Percentiles rank a stretch among this genome's conserved stretches.
Conservation (phyloP, 2,797 vertebrate genomes). For the Hemitrygon akajei region DNA sequence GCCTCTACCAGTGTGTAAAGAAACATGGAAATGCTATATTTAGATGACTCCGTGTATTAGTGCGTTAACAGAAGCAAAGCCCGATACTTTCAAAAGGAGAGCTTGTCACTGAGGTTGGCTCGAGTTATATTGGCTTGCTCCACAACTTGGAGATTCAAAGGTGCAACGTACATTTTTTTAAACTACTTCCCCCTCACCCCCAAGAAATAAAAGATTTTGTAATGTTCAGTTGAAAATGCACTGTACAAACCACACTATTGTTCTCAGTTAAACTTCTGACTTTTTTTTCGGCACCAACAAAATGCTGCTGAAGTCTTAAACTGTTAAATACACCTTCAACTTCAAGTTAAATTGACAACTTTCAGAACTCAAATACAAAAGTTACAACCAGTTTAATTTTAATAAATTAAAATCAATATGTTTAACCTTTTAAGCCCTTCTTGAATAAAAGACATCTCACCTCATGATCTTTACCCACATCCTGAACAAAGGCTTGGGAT, state of each 20-base stretch:
- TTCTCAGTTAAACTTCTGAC: not conserved
- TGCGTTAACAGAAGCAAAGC: not conserved
- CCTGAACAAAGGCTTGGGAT: not conserved
- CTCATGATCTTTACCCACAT: not conserved
- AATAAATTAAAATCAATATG: conserved; percentile 31
- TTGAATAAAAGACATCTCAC: not conserved
- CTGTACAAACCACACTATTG: not conserved
- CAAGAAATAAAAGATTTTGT: not conserved
- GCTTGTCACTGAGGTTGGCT: not conserved
- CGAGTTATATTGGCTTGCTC: not conserved
- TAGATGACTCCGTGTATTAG: not conserved
- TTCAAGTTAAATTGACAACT: conserved; percentile 6
- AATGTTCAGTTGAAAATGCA: not conserved
- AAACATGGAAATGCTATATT: not conserved
- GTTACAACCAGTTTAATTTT: conserved; percentile 16
- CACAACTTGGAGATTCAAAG: conserved; percentile 27
- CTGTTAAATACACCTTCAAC: not conserved
- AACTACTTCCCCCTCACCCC: not conserved
- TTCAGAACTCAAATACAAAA: conserved; percentile 21
- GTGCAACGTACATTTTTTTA: not conserved
- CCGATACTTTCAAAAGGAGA: not conserved
- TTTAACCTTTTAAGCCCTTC: conserved; percentile 10
- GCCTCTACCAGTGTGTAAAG: not conserved
- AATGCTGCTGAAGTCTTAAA: conserved; percentile 15
- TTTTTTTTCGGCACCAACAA: not conserved